Base-by-base conservation (phyloP, 2,888 invertebrate genomes). In the Thyatira batis region DNA sequence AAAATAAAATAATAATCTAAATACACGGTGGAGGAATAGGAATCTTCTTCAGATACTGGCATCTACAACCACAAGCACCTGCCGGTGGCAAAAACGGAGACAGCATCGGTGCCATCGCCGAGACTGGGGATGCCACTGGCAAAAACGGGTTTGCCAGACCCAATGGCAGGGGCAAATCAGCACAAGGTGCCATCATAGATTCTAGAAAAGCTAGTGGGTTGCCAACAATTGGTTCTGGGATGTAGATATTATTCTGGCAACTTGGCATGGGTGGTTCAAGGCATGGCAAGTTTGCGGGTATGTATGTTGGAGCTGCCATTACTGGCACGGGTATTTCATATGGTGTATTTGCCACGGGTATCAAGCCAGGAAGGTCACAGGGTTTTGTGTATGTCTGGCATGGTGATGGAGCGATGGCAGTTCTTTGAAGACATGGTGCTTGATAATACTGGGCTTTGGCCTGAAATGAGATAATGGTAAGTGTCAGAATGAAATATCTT, bases 1-100 rank as follows among this genome's bases (percentile, higher is more conserved):
- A 39, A 20, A 30, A 44, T 1, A 51, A 48, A 23, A 23, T 52
- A 53, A 49, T 11, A 50, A 54, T 27, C 45, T 74, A 85, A 43
- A 87, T 73, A 62, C 72, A 73, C 1, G 88, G 88, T 0, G 88
- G 88, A 0, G 85, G 82, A 4, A 87, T 82, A 0, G 85, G 83
- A 5, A 87, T 82, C 55, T 84, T 87, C 53, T 74, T 87, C 11
- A 87, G 70, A 63, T 74, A 82, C 28, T 79, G 75, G 23, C 82
- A 78, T 13, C 65, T 71, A 10, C 75, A 73, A 9, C 67, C 62
- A 20, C 76, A 74, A 1, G 75, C 67, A 0, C 63, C 61, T 0
- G 68, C 68, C 11, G 80, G 71, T 0, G 82, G 78, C 11, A 80
- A 33, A 0, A 59, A 25, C 0, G 76, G 69, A 0, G 72, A 68